Evolutionary conservation across 2,888 invertebrate genomes (phyloP).

Genomic region (Molorchus minor): DNA sequence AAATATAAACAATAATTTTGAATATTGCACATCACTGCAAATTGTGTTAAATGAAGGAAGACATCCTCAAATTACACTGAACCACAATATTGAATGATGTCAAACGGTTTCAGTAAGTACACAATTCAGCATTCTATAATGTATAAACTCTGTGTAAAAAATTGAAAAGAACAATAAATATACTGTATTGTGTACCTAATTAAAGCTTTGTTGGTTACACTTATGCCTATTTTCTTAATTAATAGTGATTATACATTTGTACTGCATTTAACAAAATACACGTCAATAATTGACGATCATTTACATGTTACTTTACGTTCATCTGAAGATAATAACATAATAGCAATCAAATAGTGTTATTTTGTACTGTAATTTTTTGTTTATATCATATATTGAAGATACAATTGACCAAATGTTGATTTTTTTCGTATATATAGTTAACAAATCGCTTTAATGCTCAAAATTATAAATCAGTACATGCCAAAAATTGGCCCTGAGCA

Average conservation of each 20-base stretch:
- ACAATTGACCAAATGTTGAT: conserved; percentile 16
- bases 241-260: conserved; percentile 57
- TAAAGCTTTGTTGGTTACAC: conserved; percentile 39
- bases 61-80: conserved; percentile 24
- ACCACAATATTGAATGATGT: conserved; percentile 46
- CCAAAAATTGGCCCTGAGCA: conserved; percentile 38
- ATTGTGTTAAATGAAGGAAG: conserved; percentile 43
- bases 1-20: conserved; percentile 31
- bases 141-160: conserved; percentile 24
- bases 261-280: conserved; percentile 62
- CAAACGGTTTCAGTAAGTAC: conserved; percentile 33
- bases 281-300: conserved; percentile 56
- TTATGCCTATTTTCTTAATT: conserved; percentile 40
- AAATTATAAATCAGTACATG: conserved; percentile 49
- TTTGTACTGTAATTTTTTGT: conserved; percentile 19
- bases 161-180: conserved; percentile 29
- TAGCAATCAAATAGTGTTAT: conserved; percentile 46
- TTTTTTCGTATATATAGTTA: conserved; percentile 21
- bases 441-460: conserved; percentile 34
- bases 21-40: conserved; percentile 53
- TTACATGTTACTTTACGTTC: conserved; percentile 43
- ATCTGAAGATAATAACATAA: conserved; percentile 48
- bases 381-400: conserved; percentile 4
- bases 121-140: conserved; percentile 32
- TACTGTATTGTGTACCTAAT: conserved; percentile 32